phyloP scores from a whole-genome alignment of 2,113 vertebrate genomes.

The Pristiophorus japonicus region DNA sequence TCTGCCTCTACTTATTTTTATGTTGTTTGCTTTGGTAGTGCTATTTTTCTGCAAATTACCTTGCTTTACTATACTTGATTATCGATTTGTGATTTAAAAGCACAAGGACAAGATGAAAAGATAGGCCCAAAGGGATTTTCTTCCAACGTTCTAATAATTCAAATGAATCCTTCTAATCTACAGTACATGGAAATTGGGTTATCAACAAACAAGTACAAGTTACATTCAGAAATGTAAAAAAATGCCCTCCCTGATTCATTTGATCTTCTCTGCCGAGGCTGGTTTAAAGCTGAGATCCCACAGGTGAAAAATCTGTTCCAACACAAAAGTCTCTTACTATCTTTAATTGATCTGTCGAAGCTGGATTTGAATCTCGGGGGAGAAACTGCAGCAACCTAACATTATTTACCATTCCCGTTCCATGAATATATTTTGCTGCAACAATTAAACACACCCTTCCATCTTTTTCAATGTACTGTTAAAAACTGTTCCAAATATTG shows the following conservation, averaged over 20 bases:
- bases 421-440: slow-evolving; percentile 10
- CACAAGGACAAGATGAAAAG: background rate
- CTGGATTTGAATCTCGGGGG: slow-evolving; percentile 6
- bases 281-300: slow-evolving; percentile 2
- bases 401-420: too few species aligned
- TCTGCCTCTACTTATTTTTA: background rate
- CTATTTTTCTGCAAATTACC: slow-evolving; percentile 22
- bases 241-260: background rate
- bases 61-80: background rate
- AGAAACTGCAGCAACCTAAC: background rate
- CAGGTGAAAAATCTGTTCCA: background rate
- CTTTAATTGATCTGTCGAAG: background rate
- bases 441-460: background rate
- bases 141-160: background rate
- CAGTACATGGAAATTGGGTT: background rate
- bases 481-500: slow-evolving; percentile 8
- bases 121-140: background rate
- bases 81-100: background rate
- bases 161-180: background rate
- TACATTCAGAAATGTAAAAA: background rate
- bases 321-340: background rate
- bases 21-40: background rate
- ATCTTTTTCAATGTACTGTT: background rate
- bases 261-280: background rate
- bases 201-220: background rate